A percentile compares a stretch with the other conserved stretches of the same genome.
Conservation (phyloP, 2,797 vertebrate species). For the Phoxinus dragarum region DNA sequence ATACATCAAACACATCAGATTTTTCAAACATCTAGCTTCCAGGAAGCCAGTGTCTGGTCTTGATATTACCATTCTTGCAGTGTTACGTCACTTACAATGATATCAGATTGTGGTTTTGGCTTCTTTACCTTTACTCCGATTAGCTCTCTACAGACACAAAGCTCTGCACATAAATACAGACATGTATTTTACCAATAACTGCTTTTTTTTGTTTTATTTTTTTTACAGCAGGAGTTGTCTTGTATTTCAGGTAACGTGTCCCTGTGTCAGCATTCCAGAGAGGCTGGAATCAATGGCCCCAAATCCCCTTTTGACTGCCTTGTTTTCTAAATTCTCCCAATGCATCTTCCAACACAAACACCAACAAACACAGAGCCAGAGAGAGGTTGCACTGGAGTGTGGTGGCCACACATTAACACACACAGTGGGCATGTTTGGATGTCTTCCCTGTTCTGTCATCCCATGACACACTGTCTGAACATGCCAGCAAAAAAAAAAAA, state of each 20-base stretch:
- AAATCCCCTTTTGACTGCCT: constrained; percentile 40
- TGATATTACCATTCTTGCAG: constrained; percentile 86
- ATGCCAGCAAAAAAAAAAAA: not conserved
- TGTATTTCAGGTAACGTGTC: not conserved
- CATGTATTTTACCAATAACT: not conserved
- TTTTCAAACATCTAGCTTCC: constrained; percentile 81
- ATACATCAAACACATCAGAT: constrained; percentile 85
- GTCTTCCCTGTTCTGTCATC: constrained; percentile 37
- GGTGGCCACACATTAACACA: constrained; percentile 50
- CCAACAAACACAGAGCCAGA: constrained; percentile 39
- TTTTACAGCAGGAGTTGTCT: not conserved
- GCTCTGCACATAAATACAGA: constrained; percentile 7
- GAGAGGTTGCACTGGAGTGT: constrained; percentile 42
- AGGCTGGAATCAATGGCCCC: constrained; percentile 33
- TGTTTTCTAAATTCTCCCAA: constrained; percentile 58
- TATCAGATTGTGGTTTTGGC: constrained; percentile 26
- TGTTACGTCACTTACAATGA: constrained; percentile 33
- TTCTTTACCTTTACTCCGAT: not conserved
- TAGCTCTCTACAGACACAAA: constrained; percentile 14
- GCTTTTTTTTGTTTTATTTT: not conserved
- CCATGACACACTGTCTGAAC: constrained; percentile 17
- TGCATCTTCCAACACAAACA: constrained; percentile 47
- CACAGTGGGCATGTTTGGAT: constrained; percentile 65
- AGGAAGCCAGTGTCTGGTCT: constrained; percentile 72
- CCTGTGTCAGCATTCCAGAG: constrained; percentile 5